Evolutionary conservation across 2,113 vertebrate genomes (phyloP).

Genomic region (Triplophysa tibetana): DNA sequence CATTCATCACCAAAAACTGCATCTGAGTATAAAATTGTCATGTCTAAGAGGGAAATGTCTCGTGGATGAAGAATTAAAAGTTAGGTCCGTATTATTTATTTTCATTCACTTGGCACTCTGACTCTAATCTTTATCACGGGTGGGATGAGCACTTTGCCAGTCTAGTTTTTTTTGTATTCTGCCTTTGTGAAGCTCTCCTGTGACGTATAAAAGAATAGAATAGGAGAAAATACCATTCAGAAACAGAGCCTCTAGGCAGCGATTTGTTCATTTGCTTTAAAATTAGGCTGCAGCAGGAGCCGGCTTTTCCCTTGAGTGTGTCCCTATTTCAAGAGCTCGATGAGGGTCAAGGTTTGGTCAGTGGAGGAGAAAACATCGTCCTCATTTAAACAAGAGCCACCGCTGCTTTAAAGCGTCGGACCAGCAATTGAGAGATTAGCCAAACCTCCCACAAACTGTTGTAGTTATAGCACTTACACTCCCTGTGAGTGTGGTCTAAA

Average conservation of each 20-base stretch:
- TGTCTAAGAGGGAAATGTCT: background rate
- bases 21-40: background rate
- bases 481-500: background rate
- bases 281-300: slow-evolving; percentile 43
- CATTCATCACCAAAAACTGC: background rate
- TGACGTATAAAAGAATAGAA: slow-evolving; percentile 45
- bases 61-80: background rate
- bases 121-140: background rate
- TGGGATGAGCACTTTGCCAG: background rate
- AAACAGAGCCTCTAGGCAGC: slow-evolving; percentile 61
- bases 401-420: slow-evolving; percentile 18
- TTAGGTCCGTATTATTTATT: background rate
- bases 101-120: slow-evolving; percentile 5
- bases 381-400: slow-evolving; percentile 65
- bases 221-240: slow-evolving; percentile 56
- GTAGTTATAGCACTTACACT: slow-evolving; percentile 4
- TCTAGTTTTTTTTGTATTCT: background rate
- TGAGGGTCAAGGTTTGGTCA: slow-evolving; percentile 78
- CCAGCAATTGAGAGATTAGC: slow-evolving; percentile 30
- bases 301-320: slow-evolving; percentile 62
- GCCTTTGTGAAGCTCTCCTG: slow-evolving; percentile 41
- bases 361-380: slow-evolving; percentile 72
- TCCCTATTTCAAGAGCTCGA: slow-evolving; percentile 75
- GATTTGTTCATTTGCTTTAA: slow-evolving; percentile 55
- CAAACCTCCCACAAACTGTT: slow-evolving; percentile 31